Conservation (phyloP, 2,113 vertebrate genomes). For the Takifugu flavidus region DNA sequence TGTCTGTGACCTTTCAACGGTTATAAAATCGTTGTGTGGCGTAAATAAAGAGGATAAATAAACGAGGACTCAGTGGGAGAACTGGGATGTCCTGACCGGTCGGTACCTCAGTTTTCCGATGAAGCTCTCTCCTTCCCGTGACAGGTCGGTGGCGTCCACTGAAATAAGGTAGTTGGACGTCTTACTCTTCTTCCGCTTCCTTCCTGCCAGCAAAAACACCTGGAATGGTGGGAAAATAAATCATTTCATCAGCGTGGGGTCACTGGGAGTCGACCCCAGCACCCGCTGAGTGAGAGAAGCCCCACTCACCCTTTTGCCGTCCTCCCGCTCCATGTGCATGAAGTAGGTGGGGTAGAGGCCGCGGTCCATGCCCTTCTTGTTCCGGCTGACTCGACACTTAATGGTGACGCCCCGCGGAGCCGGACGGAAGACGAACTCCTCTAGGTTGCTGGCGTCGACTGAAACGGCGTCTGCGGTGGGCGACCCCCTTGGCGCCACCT, state of each 20-base stretch:
- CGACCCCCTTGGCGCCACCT: constrained; percentile 72
- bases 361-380: constrained; percentile 96
- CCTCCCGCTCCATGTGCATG: constrained; percentile 94
- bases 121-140: constrained; percentile 90
- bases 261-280: no score
- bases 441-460: constrained; percentile 83
- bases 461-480: constrained; percentile 69
- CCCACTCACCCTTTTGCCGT: constrained; percentile 83
- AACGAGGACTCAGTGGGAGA: no score
- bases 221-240: constrained; percentile 46
- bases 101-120: constrained; percentile 93
- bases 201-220: constrained; percentile 91
- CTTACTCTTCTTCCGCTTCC: constrained; percentile 98
- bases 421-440: constrained; percentile 86
- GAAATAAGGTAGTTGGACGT: constrained; percentile 98
- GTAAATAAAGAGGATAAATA: no score
- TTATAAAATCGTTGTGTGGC: no score
- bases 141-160: constrained; percentile 92
- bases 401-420: constrained; percentile 85
- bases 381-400: constrained; percentile 88
- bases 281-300: no score
- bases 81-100: not conserved
- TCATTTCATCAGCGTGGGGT: not conserved
- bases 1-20: no score
- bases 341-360: constrained; percentile 95